A percentile compares a stretch with the other conserved stretches of the same genome.
phyloP scores from a whole-genome alignment of 2,797 vertebrate species.

The Danio albolineatus region DNA sequence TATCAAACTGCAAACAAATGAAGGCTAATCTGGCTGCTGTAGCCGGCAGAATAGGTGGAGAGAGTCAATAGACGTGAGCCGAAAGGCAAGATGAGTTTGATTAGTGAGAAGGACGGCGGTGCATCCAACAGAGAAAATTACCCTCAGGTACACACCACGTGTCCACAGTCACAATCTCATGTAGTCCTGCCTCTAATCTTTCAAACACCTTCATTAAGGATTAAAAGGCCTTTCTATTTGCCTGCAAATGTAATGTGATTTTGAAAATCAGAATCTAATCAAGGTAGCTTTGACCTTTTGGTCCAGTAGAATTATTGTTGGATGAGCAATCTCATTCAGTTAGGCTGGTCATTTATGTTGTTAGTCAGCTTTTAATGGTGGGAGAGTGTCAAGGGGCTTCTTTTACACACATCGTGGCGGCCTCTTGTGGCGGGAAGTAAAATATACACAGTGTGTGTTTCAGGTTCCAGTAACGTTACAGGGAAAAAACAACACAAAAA shows the following conservation, averaged over 20 bases:
- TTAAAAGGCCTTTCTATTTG: slow-evolving; percentile 54
- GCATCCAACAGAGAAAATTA: slow-evolving; percentile 51
- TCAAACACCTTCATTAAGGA: slow-evolving; percentile 54
- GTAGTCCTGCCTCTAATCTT: slow-evolving; percentile 52
- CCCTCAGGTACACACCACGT: slow-evolving; percentile 42
- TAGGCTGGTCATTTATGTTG: slow-evolving; percentile 44
- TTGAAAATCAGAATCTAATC: slow-evolving; percentile 55
- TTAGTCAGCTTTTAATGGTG: slow-evolving; percentile 45
- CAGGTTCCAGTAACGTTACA: not conserved
- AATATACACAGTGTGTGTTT: not conserved
- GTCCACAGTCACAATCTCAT: slow-evolving; percentile 38
- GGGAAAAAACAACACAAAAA: not conserved
- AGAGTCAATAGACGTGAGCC: slow-evolving; percentile 55
- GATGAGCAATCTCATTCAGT: slow-evolving; percentile 55
- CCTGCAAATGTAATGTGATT: slow-evolving; percentile 50
- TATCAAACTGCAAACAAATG: slow-evolving; percentile 60
- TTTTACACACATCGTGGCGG: slow-evolving; percentile 40
- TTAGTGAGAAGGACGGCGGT: slow-evolving; percentile 59
- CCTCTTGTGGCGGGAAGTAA: slow-evolving; percentile 54
- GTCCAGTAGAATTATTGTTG: slow-evolving; percentile 46
- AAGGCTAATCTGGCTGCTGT: slow-evolving; percentile 54
- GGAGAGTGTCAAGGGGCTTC: not conserved
- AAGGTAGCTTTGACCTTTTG: slow-evolving; percentile 56
- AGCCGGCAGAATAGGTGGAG: slow-evolving; percentile 37
- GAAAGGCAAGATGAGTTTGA: slow-evolving; percentile 60